Percentiles rank a stretch among this genome's conserved stretches.
These are phyloP conservation scores for Pteruthius melanotis DNA, from an alignment of 2,113 vertebrate species.

Conservation along the genomic window DNA sequence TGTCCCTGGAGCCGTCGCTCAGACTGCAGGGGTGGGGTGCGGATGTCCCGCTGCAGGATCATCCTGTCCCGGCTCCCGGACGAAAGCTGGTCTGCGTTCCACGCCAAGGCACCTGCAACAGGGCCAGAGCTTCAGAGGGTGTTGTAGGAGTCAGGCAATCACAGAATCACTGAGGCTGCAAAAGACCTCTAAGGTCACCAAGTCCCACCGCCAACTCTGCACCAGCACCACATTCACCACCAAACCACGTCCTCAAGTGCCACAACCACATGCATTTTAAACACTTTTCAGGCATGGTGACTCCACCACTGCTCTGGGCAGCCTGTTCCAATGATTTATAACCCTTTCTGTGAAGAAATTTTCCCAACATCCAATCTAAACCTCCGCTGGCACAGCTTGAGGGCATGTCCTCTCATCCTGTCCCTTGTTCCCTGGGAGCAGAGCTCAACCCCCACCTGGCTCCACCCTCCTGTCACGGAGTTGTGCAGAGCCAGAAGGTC, in stretches of 20 bases:
- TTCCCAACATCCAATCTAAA: neutral
- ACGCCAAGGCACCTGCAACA: slow-evolving; percentile 87
- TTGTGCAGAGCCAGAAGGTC: neutral
- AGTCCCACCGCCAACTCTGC: neutral
- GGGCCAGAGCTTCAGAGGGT: neutral
- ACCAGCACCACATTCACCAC: neutral
- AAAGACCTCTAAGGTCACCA: neutral
- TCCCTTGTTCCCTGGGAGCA: neutral
- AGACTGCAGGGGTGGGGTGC: slow-evolving; percentile 89
- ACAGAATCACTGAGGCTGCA: neutral
- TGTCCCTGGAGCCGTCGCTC: slow-evolving; percentile 96
- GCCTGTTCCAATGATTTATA: neutral
- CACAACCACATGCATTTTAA: neutral
- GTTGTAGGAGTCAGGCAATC: neutral
- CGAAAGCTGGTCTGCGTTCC: slow-evolving; percentile 96
- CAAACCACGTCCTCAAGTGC: neutral
- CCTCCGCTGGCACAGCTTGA: neutral
- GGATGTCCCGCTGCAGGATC: slow-evolving; percentile 94
- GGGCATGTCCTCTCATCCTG: neutral
- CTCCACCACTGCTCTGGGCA: neutral
- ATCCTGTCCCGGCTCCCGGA: slow-evolving; percentile 94
- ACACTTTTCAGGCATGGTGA: neutral
- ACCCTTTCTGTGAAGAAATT: neutral
- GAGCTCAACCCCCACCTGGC: neutral
- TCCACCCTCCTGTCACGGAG: neutral